A percentile compares a stretch with the other conserved stretches of the same genome.
These are phyloP conservation scores for Meteorus colon DNA, from an alignment of 2,888 invertebrate genomes.

Conservation along the genomic window DNA sequence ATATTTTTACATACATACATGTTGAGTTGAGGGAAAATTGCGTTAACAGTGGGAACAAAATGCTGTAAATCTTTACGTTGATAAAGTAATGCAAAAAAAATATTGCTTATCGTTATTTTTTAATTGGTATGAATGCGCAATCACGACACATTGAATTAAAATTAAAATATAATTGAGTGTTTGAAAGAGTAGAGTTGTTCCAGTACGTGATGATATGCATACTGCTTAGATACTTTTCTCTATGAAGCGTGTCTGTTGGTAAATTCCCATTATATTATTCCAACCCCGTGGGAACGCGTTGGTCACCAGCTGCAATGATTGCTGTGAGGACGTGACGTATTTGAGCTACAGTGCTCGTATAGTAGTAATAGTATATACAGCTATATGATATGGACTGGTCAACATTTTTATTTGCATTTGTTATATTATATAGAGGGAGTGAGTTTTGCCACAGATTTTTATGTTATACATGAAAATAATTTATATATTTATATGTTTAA, in stretches of 20 bases:
- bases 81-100: conserved; percentile 26
- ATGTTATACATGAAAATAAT: not conserved
- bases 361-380: not conserved
- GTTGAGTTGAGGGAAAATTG: not conserved
- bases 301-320: conserved; percentile 72
- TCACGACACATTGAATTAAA: not conserved
- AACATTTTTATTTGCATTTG: not conserved
- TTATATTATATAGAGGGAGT: conserved; percentile 14
- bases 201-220: not conserved
- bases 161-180: not conserved
- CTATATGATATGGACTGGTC: not conserved
- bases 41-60: not conserved
- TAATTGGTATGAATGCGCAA: not conserved
- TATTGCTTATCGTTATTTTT: not conserved
- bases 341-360: conserved; percentile 44
- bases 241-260: conserved; percentile 42
- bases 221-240: not conserved
- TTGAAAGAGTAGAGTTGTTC: too few species aligned
- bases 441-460: not conserved
- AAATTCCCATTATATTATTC: conserved; percentile 53
- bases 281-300: conserved; percentile 72
- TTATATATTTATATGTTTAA: not conserved
- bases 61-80: not conserved
- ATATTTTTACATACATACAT: conserved; percentile 1
- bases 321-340: conserved; percentile 68